phyloP scores from a whole-genome alignment of 2,888 invertebrate species.

The Tyria jacobaeae region DNA sequence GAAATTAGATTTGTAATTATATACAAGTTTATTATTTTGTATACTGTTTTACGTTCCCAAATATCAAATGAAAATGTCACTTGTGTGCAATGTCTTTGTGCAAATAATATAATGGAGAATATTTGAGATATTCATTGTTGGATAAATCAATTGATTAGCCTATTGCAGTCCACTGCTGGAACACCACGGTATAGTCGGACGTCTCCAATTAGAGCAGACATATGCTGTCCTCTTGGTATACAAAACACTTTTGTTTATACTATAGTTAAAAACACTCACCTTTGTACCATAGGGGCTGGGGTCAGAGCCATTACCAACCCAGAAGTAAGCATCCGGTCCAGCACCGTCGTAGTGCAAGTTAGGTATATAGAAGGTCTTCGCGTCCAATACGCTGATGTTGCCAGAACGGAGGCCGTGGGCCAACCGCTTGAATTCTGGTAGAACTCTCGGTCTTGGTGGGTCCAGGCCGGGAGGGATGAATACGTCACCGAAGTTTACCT shows the following conservation, averaged over 20 bases:
- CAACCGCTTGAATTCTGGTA: slow-evolving; percentile 94
- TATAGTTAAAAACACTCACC: slow-evolving; percentile 65
- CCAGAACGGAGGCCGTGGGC: slow-evolving; percentile 96
- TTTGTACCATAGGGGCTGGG: slow-evolving; percentile 94
- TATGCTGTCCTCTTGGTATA: too few species aligned
- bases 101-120: too few species aligned
- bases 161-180: too few species aligned
- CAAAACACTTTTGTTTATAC: background rate
- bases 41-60: background rate
- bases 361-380: slow-evolving; percentile 96
- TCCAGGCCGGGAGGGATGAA: slow-evolving; percentile 92
- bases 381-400: slow-evolving; percentile 96
- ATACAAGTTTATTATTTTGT: too few species aligned
- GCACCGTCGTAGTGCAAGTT: slow-evolving; percentile 97
- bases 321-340: slow-evolving; percentile 97
- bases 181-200: too few species aligned
- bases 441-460: slow-evolving; percentile 92
- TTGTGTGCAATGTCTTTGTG: too few species aligned
- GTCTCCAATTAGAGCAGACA: too few species aligned
- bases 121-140: too few species aligned
- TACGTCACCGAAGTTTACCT: slow-evolving; percentile 97
- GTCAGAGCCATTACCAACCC: slow-evolving; percentile 96
- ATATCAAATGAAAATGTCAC: too few species aligned
- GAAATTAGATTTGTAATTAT: too few species aligned
- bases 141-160: too few species aligned